Base-by-base conservation (phyloP, 2,797 vertebrate genomes). In the Psittacula derbiana region DNA sequence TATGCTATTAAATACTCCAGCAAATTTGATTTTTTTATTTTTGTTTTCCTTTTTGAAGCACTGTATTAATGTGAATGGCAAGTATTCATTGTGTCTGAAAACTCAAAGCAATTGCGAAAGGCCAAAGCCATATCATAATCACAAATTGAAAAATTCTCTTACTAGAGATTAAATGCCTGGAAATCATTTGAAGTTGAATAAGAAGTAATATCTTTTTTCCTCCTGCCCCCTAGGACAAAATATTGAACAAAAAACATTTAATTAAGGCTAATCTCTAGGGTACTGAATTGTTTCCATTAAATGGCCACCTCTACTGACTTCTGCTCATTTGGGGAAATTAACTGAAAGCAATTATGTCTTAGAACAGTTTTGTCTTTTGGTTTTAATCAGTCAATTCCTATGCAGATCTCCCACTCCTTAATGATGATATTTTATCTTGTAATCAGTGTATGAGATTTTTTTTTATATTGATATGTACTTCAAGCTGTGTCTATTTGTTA, bases 271-370 rank as follows among this genome's bases (percentile, higher is more conserved):
- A 90, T 91, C 89, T 95, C 89, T 70, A 91, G 52, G 76, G 70
- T 74, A 72, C 83, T 50, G 83, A 90, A 80, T 80, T 84, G 52
- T 73, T 96, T 88, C 76, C 64, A 81, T 70, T 95, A 92, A 85
- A 81, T 72, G 89, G 72, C 65, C 93, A 92, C 72, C 43, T 92
- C 84, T 80, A 28, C 62, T 94, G 82, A 90, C 86, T 97, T 94
- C 65, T 76, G 36, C 60, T 92, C 67, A 88, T 93, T 96, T 94
- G 41, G 47, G 53, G 53, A 95, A 84, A 95, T 91, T 95, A 96
- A 95, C 82, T 93, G 86, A 96, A 97, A 90, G 47, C 69, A 93
- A 91, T 94, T 96, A 92, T 18, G 16, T 80, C 43, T 92, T 92
- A 67, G 40, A 93, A 94, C 20, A 75, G 15, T 73, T 97, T 75